Evolutionary conservation across 2,113 vertebrate species (phyloP), one percentile per base, ranked within the genome.

Genomic region (Colossoma macropomum): DNA sequence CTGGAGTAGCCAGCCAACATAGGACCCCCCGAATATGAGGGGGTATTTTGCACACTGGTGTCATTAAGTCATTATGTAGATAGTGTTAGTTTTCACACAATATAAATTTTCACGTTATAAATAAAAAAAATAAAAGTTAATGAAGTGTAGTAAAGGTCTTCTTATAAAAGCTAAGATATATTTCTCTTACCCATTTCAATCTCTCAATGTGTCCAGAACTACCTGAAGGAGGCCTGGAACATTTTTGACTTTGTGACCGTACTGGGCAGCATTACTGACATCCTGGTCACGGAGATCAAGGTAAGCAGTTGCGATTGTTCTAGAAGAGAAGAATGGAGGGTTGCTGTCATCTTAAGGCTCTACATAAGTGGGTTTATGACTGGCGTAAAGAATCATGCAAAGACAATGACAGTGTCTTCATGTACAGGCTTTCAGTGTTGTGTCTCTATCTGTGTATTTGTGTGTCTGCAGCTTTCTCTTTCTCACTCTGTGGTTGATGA

Each of bases 241-340:
- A 95, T 99, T 83, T 99, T 99, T 91, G 98, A 99, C 93, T 98
- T 98, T 92, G 97, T 99, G 82, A 99, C 98, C 0, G 98, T 99
- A 83, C 92, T 99, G 89, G 98, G 98, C 89, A 99, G 97, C 95
- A 98, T 99, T 91, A 99, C 98, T 87, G 98, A 99, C 95, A 99
- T 99, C 93, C 92, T 99, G 93, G 96, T 98, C 90, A 99, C 97
- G 63, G 98, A 99, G 94, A 96, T 99, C 86, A 96, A 96, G 93
- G 98, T 99, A 92, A 96, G 95, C 93, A 83, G 41, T 45, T 25
- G 32, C 48, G 0, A 19, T 17, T 4, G 15, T 28, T 19, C 27
- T 25, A 34, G 13, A 27, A 13, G n/a, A 45, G 41, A 45, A 45
- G 41, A 45, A 45, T 11, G 9, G 41, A 45, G 41, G 9, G 41